These are phyloP conservation scores for Euschistus heros DNA, from an alignment of 1,140 invertebrate species.

Conservation along the genomic window DNA sequence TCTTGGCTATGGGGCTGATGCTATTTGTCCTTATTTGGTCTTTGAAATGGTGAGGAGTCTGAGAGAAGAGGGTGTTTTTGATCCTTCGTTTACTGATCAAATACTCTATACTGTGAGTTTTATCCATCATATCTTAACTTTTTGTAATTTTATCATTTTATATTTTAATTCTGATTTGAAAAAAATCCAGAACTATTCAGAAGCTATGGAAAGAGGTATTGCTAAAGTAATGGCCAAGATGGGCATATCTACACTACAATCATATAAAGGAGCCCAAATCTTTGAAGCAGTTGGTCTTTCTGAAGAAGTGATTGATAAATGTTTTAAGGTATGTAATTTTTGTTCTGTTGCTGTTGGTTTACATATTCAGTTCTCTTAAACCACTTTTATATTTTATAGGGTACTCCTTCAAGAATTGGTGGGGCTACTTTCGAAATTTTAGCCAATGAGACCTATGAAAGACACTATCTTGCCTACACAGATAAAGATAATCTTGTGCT, in stretches of 20 bases:
- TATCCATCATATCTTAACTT: neutral
- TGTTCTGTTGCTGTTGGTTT: neutral
- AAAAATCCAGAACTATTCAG: constrained; percentile 49
- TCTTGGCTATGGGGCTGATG: constrained; percentile 94
- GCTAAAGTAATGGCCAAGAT: constrained; percentile 98
- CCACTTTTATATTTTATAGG: constrained; percentile 37
- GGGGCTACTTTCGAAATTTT: constrained; percentile 84
- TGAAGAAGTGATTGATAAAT: constrained; percentile 86
- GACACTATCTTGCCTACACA: constrained; percentile 71
- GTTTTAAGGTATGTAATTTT: constrained; percentile 57
- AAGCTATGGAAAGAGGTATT: constrained; percentile 67
- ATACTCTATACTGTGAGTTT: constrained; percentile 65
- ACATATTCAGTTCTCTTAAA: neutral
- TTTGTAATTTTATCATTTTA: neutral
- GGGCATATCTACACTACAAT: constrained; percentile 97
- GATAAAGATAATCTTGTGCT: constrained; percentile 68
- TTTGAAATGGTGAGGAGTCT: constrained; percentile 81
- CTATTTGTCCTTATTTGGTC: constrained; percentile 93
- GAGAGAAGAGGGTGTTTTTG: constrained; percentile 68
- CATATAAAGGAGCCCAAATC: constrained; percentile 99
- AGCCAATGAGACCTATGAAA: constrained; percentile 74
- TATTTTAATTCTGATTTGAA: neutral
- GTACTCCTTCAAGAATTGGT: constrained; percentile 89
- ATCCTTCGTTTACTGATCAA: constrained; percentile 64
- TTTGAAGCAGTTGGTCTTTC: constrained; percentile 95